A percentile compares a stretch with the other conserved stretches of the same genome.
These are phyloP conservation scores for Colaptes auratus DNA, from an alignment of 2,113 vertebrate genomes.

Conservation along the genomic window DNA sequence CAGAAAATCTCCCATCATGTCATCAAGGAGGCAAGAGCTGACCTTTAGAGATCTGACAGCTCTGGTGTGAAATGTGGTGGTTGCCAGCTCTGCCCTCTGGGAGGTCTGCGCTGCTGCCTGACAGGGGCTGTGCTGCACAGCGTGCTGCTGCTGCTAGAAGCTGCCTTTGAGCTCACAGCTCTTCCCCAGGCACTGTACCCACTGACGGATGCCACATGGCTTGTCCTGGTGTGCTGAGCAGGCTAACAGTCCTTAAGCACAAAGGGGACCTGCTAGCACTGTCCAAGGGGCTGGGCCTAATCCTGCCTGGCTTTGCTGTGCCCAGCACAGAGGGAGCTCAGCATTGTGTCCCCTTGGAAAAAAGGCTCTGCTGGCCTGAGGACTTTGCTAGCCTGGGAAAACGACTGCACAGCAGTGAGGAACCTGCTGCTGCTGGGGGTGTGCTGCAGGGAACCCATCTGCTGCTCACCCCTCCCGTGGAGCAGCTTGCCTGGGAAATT, in stretches of 20 bases:
- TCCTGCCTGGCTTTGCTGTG: neutral
- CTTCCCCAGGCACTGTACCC: neutral
- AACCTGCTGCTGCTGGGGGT: neutral
- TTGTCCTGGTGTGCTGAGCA: neutral
- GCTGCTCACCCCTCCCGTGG: rapidly evolving
- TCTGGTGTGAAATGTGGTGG: neutral
- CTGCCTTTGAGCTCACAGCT: neutral
- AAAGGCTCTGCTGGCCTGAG: neutral
- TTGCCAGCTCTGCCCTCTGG: neutral
- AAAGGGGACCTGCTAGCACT: neutral
- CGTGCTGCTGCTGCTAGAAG: rapidly evolving
- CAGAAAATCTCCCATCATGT: neutral
- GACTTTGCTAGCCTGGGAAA: neutral
- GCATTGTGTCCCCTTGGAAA: neutral
- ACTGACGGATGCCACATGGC: neutral
- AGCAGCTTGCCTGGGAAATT: neutral
- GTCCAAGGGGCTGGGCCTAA: neutral
- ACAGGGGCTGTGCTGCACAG: neutral
- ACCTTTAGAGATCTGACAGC: neutral
- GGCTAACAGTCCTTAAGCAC: neutral
- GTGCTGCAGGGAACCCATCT: rapidly evolving
- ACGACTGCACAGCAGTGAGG: neutral
- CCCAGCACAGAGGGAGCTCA: rapidly evolving
- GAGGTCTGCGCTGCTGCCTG: neutral
- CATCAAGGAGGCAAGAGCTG: neutral